Evolutionary conservation across 2,113 vertebrate species (phyloP), one percentile per base, ranked within the genome.

Genomic region (Forbesichthys papilliferus): DNA sequence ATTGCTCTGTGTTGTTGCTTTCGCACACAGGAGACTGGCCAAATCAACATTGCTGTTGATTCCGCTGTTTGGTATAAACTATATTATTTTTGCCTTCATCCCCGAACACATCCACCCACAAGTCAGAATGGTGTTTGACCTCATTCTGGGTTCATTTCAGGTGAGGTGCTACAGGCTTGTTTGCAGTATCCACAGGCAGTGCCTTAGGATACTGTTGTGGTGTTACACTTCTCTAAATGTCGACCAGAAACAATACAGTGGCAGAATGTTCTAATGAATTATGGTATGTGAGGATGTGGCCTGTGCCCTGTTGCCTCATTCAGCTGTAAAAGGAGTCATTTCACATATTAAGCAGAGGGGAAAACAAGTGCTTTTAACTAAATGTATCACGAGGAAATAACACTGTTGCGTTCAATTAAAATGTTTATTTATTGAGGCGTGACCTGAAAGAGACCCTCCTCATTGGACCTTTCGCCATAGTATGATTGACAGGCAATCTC

Each of bases 1-100:
- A 58, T 27, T 9, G 59, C 27, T 0, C 1, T 68, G 36, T 61
- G 18, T 61, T 52, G 14, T 61, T 14, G 12, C 74, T 63, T 65
- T 77, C 13, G 12, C 75, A 48, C 66, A 56, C 85, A 99, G 98
- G 94, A 94, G 96, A 74, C 88, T 99, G 83, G 92, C 96, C 57
- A 99, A 98, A 87, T 99, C 98, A 62, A 99, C 97, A 0, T 87
- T 99, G 51, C 89, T 99, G 75, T 85, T 99, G 87, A 99, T 99
- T 66, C 98, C 98, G 10, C 93, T 99, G 52, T 99, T 98, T 66
- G 98, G 98, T 9, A 93, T 96, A 12, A 98, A 99, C 84, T 99
- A 97, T 78, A 94, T 96, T 16, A 87, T 97, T 85, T 99, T 99
- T 64, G 95, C 92, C 66, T 96, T 96, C 84, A 94, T 98, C 71